Percentiles rank a stretch among this genome's conserved stretches.
These are phyloP conservation scores for Monarcha castaneiventris DNA, from an alignment of 2,113 vertebrate genomes.

Conservation along the genomic window DNA sequence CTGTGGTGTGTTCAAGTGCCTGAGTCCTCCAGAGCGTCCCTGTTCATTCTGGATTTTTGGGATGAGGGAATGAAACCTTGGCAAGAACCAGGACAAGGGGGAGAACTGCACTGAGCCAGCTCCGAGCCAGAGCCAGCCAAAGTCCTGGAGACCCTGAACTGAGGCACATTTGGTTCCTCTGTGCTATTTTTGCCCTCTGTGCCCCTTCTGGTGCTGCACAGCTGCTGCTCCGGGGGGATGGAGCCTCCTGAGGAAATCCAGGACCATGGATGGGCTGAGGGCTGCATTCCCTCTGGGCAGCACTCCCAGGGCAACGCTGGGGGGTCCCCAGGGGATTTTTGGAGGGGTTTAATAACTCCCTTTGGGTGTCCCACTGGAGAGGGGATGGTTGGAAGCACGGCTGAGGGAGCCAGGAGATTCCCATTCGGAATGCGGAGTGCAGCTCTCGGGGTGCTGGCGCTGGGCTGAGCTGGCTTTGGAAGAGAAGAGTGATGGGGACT, in stretches of 20 bases:
- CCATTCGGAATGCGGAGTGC: not conserved
- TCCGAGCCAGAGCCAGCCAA: not conserved
- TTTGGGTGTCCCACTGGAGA: not conserved
- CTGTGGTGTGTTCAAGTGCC: not conserved
- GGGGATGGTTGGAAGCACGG: not conserved
- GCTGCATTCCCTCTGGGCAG: not conserved
- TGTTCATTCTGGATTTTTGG: not conserved
- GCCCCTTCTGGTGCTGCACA: not conserved
- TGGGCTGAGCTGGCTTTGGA: not conserved
- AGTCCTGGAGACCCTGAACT: not conserved
- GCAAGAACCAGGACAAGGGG: not conserved
- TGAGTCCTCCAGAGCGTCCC: not conserved
- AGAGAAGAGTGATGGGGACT: not conserved
- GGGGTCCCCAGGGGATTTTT: not conserved
- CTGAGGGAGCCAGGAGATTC: not conserved
- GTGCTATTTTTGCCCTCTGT: not conserved
- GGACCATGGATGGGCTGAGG: not conserved
- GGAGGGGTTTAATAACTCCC: not conserved
- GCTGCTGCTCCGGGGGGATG: not conserved
- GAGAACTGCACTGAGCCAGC: not conserved
- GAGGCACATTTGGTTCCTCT: not conserved
- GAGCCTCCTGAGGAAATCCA: not conserved
- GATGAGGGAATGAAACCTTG: not conserved
- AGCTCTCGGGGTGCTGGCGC: not conserved
- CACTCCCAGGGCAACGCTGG: accelerated